These are phyloP conservation scores for Drosophila monieri DNA, from an alignment of 2,888 invertebrate species.

Conservation along the genomic window DNA sequence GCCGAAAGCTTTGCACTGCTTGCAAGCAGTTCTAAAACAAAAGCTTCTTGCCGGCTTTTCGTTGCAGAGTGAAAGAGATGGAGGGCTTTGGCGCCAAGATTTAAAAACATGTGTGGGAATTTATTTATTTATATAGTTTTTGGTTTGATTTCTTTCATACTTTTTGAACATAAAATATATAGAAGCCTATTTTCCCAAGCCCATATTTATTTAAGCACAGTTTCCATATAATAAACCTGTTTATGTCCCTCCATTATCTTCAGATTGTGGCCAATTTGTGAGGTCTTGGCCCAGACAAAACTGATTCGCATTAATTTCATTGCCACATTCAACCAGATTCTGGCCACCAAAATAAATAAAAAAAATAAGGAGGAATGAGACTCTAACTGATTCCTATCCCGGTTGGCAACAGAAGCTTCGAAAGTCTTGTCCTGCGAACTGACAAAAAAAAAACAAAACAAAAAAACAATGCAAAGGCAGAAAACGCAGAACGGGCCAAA, in stretches of 20 bases:
- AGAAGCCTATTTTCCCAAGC: background rate
- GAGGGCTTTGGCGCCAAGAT: conserved; percentile 8
- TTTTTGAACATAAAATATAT: no score
- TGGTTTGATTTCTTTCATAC: no score
- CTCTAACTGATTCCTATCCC: conserved; percentile 16
- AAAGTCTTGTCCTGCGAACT: conserved; percentile 18
- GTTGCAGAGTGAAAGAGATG: background rate
- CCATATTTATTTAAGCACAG: background rate
- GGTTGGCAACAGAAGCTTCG: conserved; percentile 39
- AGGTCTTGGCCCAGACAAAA: conserved; percentile 10
- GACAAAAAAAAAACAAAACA: conserved; percentile 1
- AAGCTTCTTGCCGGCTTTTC: conserved; percentile 8
- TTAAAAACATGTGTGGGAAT: background rate
- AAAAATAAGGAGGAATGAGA: background rate
- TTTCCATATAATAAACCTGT: background rate
- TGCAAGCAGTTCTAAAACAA: background rate
- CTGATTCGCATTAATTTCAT: conserved; percentile 9
- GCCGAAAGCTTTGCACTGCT: conserved; percentile 30
- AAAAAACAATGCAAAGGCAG: conserved; percentile 6
- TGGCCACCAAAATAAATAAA: conserved; percentile 17
- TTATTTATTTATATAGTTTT: background rate
- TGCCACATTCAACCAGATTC: conserved; percentile 5
- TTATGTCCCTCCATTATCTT: background rate
- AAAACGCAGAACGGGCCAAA: conserved; percentile 29
- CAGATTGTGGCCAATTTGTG: background rate